Percentiles rank a stretch among this genome's conserved stretches.
phyloP scores from a whole-genome alignment of 35 echinoderm and acorn worm species.

The Nesometra sesokonis region DNA sequence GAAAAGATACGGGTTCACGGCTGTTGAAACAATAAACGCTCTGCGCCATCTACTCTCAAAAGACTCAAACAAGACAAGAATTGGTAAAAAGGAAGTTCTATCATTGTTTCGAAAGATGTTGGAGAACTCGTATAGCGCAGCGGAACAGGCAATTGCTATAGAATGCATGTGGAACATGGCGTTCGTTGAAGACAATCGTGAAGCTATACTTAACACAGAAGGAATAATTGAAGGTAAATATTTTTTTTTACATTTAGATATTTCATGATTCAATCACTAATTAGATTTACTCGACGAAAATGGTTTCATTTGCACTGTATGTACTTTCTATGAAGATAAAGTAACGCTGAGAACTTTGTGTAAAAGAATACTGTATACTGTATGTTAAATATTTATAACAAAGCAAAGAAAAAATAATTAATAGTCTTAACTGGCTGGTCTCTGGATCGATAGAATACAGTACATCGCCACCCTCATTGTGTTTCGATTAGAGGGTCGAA shows the following conservation, averaged over 20 bases:
- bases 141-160: not conserved
- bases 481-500: no score
- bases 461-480: no score
- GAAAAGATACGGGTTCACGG: slow-evolving; percentile 31
- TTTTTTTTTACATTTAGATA: not conserved
- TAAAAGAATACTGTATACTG: no score
- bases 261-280: no score
- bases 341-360: no score
- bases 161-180: not conserved
- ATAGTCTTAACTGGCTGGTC: no score
- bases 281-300: no score
- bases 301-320: no score
- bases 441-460: no score
- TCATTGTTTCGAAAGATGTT: not conserved
- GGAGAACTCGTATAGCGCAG: not conserved
- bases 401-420: no score
- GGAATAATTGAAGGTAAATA: not conserved
- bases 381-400: no score
- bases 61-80: not conserved
- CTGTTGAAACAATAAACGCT: not conserved
- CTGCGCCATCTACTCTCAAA: not conserved
- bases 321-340: no score
- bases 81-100: not conserved
- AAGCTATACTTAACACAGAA: not conserved
- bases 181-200: not conserved